These are phyloP conservation scores for Cheirogaleus medius DNA, from an alignment of 2,113 vertebrate species.

Conservation along the genomic window DNA sequence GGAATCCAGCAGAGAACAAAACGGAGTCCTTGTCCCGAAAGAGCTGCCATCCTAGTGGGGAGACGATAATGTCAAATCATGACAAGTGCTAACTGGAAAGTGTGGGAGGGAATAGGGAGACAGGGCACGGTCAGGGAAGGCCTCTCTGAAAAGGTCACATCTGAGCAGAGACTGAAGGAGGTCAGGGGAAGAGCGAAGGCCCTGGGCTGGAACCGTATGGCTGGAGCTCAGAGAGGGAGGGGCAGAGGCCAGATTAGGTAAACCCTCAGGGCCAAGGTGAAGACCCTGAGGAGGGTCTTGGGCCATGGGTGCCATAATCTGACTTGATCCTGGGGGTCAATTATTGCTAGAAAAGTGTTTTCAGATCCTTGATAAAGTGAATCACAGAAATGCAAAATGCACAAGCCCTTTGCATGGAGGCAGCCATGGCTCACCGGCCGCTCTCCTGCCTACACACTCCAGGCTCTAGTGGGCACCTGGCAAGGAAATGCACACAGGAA, in stretches of 20 bases:
- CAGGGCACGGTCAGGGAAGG: not conserved
- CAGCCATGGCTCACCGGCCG: not conserved
- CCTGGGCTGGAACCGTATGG: not conserved
- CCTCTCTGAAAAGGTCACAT: not conserved
- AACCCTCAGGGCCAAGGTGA: not conserved
- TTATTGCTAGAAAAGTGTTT: not conserved
- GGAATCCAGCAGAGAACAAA: not conserved
- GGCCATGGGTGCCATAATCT: not conserved
- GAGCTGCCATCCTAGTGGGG: not conserved
- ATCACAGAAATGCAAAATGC: not conserved
- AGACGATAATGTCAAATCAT: not conserved
- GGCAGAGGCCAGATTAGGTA: not conserved
- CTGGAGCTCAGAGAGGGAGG: rapidly evolving
- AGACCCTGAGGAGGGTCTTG: not conserved
- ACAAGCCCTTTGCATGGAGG: no score
- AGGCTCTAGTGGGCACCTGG: rapidly evolving
- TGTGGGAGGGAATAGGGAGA: not conserved
- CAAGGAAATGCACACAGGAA: not conserved
- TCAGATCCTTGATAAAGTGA: not conserved
- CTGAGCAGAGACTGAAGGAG: not conserved
- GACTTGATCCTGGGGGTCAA: not conserved
- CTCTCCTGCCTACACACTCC: not conserved
- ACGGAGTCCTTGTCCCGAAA: not conserved
- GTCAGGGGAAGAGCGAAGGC: not conserved
- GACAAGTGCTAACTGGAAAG: not conserved